These are phyloP conservation scores for Pantherophis guttatus DNA, from an alignment of 2,113 vertebrate genomes.

Conservation along the genomic window DNA sequence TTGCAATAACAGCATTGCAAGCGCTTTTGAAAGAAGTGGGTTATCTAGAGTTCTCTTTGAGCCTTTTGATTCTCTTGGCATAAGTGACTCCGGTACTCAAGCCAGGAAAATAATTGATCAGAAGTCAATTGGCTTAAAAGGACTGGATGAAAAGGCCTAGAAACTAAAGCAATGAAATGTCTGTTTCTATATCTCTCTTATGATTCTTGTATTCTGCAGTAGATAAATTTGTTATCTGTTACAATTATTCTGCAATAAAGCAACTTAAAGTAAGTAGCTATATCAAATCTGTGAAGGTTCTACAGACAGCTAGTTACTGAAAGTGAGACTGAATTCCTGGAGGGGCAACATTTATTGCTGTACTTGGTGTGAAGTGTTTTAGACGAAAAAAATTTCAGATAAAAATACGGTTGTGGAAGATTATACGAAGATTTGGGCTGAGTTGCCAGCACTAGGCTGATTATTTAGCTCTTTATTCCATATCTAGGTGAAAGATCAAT, in stretches of 20 bases:
- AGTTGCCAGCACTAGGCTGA: background rate
- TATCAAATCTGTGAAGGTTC: background rate
- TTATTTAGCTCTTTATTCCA: background rate
- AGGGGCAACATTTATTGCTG: background rate
- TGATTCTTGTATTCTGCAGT: background rate
- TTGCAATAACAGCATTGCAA: background rate
- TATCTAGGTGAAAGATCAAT: background rate
- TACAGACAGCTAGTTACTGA: background rate
- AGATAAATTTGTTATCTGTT: background rate
- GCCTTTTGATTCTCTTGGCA: background rate
- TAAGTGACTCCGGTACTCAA: background rate
- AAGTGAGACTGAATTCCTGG: background rate
- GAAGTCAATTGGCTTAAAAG: background rate
- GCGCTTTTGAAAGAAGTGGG: background rate
- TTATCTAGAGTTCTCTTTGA: background rate
- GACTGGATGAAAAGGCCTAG: background rate
- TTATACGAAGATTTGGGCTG: background rate
- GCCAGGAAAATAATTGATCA: background rate
- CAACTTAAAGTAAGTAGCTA: background rate
- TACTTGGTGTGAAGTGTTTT: background rate
- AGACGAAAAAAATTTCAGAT: background rate
- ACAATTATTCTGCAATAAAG: background rate
- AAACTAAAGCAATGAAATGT: background rate
- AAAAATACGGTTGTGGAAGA: too few species aligned
- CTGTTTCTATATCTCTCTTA: background rate